These are phyloP conservation scores for Rotaria magnacalcarata DNA, from an alignment of 2,888 invertebrate species.

Conservation along the genomic window DNA sequence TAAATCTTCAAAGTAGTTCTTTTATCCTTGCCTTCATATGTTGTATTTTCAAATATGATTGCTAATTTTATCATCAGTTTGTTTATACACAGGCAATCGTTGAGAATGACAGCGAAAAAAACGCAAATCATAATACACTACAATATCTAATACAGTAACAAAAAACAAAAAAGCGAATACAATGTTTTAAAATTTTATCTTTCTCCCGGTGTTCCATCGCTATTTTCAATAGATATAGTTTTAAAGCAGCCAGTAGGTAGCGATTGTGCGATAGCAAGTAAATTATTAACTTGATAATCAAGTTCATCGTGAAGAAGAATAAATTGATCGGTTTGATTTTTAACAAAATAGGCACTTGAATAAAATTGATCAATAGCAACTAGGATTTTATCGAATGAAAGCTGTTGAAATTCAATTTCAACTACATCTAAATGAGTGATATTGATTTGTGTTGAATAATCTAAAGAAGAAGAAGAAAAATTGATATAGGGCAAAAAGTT, in stretches of 20 bases:
- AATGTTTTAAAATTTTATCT: background rate
- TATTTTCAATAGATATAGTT: conserved; percentile 10
- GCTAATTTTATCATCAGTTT: background rate
- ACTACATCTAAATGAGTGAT: conserved; percentile 8
- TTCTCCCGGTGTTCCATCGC: background rate
- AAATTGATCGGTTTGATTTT: conserved; percentile 17
- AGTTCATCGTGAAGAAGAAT: conserved; percentile 10
- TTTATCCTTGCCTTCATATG: background rate
- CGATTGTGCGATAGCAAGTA: background rate
- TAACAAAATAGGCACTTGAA: background rate
- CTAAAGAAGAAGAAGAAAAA: background rate
- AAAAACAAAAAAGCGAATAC: background rate
- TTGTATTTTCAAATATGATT: background rate
- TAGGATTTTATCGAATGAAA: background rate
- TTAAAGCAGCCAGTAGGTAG: conserved; percentile 27
- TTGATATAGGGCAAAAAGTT: background rate
- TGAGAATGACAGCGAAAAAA: background rate
- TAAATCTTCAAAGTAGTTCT: background rate
- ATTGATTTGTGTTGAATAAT: conserved; percentile 33
- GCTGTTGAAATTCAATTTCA: conserved; percentile 23
- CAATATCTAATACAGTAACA: conserved; percentile 5
- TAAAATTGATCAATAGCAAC: conserved; percentile 14
- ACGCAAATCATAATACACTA: background rate
- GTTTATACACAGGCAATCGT: background rate
- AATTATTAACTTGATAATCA: conserved; percentile 4